These are phyloP conservation scores for Platycheirus rosarum DNA, from an alignment of 2,888 invertebrate species.

Conservation along the genomic window DNA sequence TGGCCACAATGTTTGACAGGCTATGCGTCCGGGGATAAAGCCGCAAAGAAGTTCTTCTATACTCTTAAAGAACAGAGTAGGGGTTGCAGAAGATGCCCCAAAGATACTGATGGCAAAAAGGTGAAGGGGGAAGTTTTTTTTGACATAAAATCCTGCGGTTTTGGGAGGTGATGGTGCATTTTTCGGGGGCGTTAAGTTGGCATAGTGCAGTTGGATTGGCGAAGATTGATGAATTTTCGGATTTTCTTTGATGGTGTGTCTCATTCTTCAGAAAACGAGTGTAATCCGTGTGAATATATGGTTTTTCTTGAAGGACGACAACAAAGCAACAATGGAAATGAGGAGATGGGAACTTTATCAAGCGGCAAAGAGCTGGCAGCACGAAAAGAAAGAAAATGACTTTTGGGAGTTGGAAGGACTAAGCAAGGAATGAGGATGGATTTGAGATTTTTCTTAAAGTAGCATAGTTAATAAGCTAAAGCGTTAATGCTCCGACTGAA, in stretches of 20 bases:
- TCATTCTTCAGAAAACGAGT: constrained; percentile 68
- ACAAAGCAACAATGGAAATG: constrained; percentile 16
- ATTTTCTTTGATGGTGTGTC: constrained; percentile 66
- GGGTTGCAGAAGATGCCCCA: constrained; percentile 35
- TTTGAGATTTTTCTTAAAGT: constrained; percentile 36
- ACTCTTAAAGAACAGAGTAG: constrained; percentile 28
- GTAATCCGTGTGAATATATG: constrained; percentile 73
- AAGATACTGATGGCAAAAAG: constrained; percentile 27
- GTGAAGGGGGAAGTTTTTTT: constrained; percentile 14
- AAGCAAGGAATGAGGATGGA: not conserved
- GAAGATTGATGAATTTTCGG: constrained; percentile 73
- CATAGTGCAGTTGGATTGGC: constrained; percentile 64
- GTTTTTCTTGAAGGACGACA: constrained; percentile 64
- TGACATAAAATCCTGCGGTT: constrained; percentile 22
- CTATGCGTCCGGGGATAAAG: constrained; percentile 31
- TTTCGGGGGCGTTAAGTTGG: constrained; percentile 53
- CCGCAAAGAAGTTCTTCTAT: constrained; percentile 51
- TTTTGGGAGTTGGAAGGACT: constrained; percentile 24
- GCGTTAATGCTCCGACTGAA: too few species aligned
- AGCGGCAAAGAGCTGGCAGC: constrained; percentile 23
- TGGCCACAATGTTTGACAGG: constrained; percentile 72
- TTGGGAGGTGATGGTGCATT: constrained; percentile 23
- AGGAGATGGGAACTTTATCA: constrained; percentile 27
- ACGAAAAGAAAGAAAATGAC: constrained; percentile 37
- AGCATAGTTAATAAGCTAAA: too few species aligned